phyloP scores from a whole-genome alignment of 2,113 vertebrate species.

The Empidonax traillii region DNA sequence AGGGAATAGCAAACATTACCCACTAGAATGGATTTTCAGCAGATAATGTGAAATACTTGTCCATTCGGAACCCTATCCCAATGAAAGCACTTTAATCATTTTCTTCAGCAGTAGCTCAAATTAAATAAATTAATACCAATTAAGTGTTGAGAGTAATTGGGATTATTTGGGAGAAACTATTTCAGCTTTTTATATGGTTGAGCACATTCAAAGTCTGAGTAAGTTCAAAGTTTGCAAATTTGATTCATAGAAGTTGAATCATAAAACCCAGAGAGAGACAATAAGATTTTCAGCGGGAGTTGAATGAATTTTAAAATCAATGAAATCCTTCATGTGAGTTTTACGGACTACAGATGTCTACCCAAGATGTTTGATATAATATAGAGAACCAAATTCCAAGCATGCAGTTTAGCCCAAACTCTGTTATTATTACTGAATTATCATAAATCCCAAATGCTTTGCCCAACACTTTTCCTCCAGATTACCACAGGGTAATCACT shows the following conservation, averaged over 20 bases:
- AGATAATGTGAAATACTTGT: background rate
- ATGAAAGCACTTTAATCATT: background rate
- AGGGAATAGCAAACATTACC: constrained; percentile 25
- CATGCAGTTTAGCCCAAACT: background rate
- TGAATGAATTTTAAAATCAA: constrained; percentile 17
- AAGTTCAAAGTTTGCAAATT: background rate
- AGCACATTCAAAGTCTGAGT: background rate
- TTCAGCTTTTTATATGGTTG: background rate
- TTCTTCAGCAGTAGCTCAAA: background rate
- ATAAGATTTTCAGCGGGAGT: background rate
- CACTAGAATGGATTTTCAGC: background rate
- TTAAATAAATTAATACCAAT: background rate
- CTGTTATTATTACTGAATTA: background rate
- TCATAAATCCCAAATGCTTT: background rate
- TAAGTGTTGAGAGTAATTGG: background rate
- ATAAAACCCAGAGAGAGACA: background rate
- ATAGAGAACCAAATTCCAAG: background rate
- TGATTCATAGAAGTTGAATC: background rate
- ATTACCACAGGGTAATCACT: background rate
- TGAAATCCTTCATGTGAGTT: background rate
- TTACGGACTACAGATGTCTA: background rate
- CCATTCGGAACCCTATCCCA: background rate
- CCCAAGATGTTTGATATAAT: background rate
- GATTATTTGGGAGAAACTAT: background rate
- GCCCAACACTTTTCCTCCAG: background rate